These are phyloP conservation scores for Bufo bufo DNA, from an alignment of 2,113 vertebrate genomes.

Conservation along the genomic window DNA sequence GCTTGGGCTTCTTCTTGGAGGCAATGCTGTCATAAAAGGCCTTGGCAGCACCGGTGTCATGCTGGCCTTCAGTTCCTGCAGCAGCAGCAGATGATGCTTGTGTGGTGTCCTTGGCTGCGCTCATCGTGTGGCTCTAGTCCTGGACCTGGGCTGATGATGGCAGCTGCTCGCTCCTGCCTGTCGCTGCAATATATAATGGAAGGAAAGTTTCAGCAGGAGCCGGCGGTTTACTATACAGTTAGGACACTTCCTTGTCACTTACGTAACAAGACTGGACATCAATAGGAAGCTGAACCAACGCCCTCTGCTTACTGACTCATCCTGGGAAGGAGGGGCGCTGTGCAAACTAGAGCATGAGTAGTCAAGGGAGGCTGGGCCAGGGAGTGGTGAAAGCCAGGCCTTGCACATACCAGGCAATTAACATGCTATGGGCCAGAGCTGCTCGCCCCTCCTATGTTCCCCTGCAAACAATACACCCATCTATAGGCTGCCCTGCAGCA, in stretches of 20 bases:
- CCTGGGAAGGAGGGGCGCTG: not conserved
- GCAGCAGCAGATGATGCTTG: constrained; percentile 37
- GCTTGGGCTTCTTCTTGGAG: constrained; percentile 71
- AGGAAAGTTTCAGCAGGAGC: not conserved
- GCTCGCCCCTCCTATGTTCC: not conserved
- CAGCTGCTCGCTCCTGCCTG: not conserved
- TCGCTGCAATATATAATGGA: not conserved
- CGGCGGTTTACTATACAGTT: constrained; percentile 1
- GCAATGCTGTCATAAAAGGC: constrained; percentile 76
- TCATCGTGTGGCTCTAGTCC: not conserved
- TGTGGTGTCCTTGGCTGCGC: not conserved
- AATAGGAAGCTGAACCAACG: constrained; percentile 33
- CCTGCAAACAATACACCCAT: not conserved
- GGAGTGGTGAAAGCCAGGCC: not conserved
- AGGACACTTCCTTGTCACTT: constrained; percentile 18
- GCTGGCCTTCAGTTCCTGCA: constrained; percentile 57
- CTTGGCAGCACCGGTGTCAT: constrained; percentile 80
- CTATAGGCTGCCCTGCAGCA: not conserved
- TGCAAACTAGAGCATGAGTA: not conserved
- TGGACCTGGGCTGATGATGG: not conserved
- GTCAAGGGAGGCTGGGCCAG: not conserved
- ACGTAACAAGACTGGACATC: not conserved
- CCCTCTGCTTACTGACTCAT: constrained; percentile 29
- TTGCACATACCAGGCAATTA: not conserved
- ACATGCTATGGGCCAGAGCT: not conserved